Base-by-base conservation (phyloP, 2,888 invertebrate species). In the Rhingia campestris region DNA sequence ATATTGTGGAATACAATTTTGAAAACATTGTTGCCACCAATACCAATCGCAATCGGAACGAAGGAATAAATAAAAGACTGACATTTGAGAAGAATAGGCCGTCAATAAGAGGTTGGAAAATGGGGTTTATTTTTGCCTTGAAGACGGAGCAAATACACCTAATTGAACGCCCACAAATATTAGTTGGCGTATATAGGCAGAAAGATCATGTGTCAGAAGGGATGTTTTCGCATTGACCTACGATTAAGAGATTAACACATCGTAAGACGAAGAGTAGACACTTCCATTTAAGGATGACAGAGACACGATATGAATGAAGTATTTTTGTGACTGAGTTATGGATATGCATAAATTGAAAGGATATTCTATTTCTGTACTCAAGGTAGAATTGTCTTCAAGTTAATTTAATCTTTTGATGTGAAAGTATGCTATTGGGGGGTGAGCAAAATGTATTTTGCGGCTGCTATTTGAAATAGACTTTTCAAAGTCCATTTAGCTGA, bases 221-320 rank as follows among this genome's bases (percentile, higher is more conserved):
- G 47, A 49, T 61, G 30, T 43, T 9, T 45, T 61, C 12, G 14
- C 12, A 32, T 43, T 45, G 59, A 61, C 59, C 45, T 33, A 33
- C 14, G 45, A 43, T 61, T 61, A 61, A 45, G 43, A 33, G 43
- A 61, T 61, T 45, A 45, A 33, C 59, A 14, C 14, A n/a, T 12
- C 33, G 33, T 61, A 22, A 22, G 33, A 32, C 45, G 4, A 4
- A 9, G 9, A 33, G n/a, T 32, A 32, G 12, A 45, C 12, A 45
- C 33, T 45, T 45, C 10, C 14, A 45, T 12, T 61, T 33, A n/a
- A 41, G 39, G 9, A 22, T 10, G 30, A 41, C 41, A 58, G n/a
- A 14, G n/a, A 58, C 33, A 22, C 37, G 53, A 33, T 10, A 53
- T 10, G 49, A 49, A 3, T 10, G 10, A 9, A 6, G 30, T 5